Evolutionary conservation across 2,888 invertebrate species (phyloP), one percentile per base, ranked within the genome.

Genomic region (Clostera curtula): DNA sequence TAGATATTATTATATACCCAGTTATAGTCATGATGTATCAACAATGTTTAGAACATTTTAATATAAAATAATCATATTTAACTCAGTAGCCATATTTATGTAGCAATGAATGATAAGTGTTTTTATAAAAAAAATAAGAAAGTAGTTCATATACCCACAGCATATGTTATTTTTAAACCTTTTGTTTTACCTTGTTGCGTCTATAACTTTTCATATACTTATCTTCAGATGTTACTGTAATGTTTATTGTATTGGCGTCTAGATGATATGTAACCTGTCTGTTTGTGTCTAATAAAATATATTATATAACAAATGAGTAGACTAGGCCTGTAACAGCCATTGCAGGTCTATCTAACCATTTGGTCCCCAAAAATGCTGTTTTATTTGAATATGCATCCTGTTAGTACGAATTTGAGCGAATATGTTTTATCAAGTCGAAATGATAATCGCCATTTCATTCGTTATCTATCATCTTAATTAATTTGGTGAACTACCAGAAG

Each of bases 141-240:
- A 29, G 19, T 56, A 63, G 82, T 79, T 82, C 74, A 72, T 82
- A 73, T 73, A 76, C 76, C 79, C 77, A 77, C 72, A 63, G 36
- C n/a, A 54, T 13, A 14, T 6, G 36, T 36, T 48, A 31, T 41
- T 37, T 32, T 34, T 43, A 7, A 19, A 24, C 20, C 31, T 31
- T 40, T 27, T 34, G 37, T 28, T 34, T 34, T 40, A 29, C 25
- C 19, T 41, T 38, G 36, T 32, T 43, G 40, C 24, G 9, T 22
- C 34, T 41, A 27, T 31, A 47, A 43, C 40, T 48, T 37, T 28
- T 40, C n/a, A n/a, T 38, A 31, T 40, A 41, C 21, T 36, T 49
- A 44, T 46, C 25, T 36, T 40, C 25, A 34, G 29, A 34, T 45
- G 31, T 55, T 38, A 24, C 26, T 41, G 35, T 49, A 36, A 51